phyloP scores from a whole-genome alignment of 2,113 vertebrate species.

The Calonectris borealis region DNA sequence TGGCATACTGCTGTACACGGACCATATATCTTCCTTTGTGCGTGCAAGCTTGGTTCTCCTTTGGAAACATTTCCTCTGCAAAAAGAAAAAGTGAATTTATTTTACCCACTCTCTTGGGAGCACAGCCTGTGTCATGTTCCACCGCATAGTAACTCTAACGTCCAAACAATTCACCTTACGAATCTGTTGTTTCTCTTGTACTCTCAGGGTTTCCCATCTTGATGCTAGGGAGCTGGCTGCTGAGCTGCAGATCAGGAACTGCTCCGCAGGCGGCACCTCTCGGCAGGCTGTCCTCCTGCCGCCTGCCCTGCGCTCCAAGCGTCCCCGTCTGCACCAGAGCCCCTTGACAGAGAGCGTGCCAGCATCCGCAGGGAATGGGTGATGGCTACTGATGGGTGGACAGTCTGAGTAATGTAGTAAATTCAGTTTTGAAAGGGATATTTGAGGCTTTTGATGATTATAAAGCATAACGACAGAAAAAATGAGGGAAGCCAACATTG shows the following conservation, averaged over 20 bases:
- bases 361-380: not conserved
- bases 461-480: not conserved
- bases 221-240: not conserved
- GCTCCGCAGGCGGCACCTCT: not conserved
- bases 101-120: not conserved
- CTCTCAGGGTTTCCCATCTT: not conserved
- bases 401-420: not conserved
- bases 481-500: not conserved
- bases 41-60: not conserved
- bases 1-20: not conserved
- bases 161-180: not conserved
- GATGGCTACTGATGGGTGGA: not conserved
- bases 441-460: not conserved
- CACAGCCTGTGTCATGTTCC: not conserved
- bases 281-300: accelerated
- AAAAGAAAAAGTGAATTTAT: not conserved
- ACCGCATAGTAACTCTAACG: not conserved
- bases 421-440: not conserved
- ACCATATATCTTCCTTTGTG: not conserved
- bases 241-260: not conserved
- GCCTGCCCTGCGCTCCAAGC: no score
- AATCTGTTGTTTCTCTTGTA: not conserved
- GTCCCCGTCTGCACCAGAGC: no score
- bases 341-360: no score
- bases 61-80: not conserved